Base-by-base conservation (phyloP, 2,113 vertebrate species). In the Eurystomus gularis region DNA sequence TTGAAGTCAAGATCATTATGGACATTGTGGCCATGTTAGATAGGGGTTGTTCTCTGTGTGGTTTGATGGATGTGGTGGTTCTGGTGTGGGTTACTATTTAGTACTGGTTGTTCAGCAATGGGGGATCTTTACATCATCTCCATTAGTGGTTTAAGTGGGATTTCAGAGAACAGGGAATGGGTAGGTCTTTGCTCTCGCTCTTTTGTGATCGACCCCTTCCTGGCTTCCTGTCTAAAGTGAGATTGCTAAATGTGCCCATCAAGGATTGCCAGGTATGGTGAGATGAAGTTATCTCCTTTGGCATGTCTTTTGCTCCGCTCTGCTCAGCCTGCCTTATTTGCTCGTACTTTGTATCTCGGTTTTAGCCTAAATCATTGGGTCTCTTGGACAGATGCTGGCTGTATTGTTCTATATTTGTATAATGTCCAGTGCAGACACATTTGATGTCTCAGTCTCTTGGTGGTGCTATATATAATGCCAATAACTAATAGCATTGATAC, bases 41-140 rank as follows among this genome's bases (percentile, higher is more conserved):
- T 88, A 80, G 62, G 78, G 85, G 28, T 73, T 93, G 40, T 86
- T 94, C 60, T 80, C 20, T 42, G 12, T 77, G 73, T 80, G 94
- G 57, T 80, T 90, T 86, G 84, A 82, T 90, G 75, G 66, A 92
- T 96, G 95, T 92, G 95, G 94, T 95, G 15, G 19, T 88, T 96
- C n/a, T 88, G 42, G 83, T 96, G 92, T 94, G 88, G 82, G 19
- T 64, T 95, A 6, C 51, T 90, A 21, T 64, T 88, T 92, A 39
- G 11, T 88, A 10, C 39, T 75, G 48, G 7, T 60, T 92, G 31
- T 90, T 90, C 54, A 64, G 64, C 66, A 51, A 40, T 64, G 48
- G 29, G 15, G 49, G 48, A 55, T 93, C 68, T 94, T 73, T 90
- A 44, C 17, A 55, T 11, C n/a, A 18, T 66, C 37, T 82, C 40